Evolutionary conservation across 1,140 invertebrate genomes (phyloP).

Genomic region (Drosophila equinoxialis): DNA sequence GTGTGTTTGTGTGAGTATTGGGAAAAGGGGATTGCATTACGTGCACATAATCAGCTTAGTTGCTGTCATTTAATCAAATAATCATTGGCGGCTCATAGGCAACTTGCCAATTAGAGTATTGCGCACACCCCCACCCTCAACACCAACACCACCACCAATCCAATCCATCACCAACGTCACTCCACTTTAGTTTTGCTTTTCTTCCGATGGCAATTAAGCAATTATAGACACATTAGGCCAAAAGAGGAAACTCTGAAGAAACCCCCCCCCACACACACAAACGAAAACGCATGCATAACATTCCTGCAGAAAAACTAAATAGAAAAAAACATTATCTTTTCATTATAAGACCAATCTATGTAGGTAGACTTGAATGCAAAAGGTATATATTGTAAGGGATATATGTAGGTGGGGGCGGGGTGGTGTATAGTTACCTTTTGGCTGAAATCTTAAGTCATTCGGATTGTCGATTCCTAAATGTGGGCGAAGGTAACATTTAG

Average conservation of each 20-base stretch:
- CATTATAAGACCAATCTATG: too few relatives aligned
- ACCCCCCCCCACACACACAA: too few relatives aligned
- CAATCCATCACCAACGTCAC: neutral
- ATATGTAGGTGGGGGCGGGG: too few relatives aligned
- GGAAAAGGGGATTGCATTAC: constrained; percentile 21
- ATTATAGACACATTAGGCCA: constrained; percentile 1
- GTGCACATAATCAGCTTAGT: constrained; percentile 28
- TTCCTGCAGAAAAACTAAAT: too few relatives aligned
- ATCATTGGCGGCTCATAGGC: constrained; percentile 21
- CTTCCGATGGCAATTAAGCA: constrained; percentile 1
- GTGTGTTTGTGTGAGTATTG: constrained; percentile 3
- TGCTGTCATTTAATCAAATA: constrained; percentile 34
- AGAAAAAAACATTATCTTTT: too few relatives aligned
- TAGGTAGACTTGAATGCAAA: too few relatives aligned
- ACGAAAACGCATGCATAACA: too few relatives aligned
- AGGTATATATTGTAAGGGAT: too few relatives aligned
- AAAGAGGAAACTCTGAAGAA: neutral
- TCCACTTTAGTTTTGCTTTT: neutral
- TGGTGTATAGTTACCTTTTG: too few relatives aligned
- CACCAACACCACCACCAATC: neutral
- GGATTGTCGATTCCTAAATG: neutral
- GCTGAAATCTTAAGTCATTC: too few relatives aligned
- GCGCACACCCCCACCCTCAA: too few relatives aligned
- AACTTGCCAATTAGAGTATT: constrained; percentile 13
- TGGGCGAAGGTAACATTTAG: neutral